Evolutionary conservation across 2,888 invertebrate genomes (phyloP), one percentile per base, ranked within the genome.

Genomic region (Acronicta psi): DNA sequence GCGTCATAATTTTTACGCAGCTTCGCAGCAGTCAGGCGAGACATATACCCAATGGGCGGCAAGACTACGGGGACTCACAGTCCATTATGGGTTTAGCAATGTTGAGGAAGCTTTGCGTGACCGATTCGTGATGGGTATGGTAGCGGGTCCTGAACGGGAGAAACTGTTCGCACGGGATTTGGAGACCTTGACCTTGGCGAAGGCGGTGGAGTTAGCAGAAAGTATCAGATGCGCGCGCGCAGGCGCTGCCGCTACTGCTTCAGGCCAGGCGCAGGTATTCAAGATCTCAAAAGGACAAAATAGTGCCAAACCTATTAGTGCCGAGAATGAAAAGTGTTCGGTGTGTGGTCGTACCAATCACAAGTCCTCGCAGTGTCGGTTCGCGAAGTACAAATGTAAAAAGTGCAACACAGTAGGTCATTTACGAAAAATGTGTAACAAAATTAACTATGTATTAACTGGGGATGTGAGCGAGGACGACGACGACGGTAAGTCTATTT

Each of bases 391-490:
- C 1, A 34, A n/a, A 5, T 34, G 34, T 34, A 34, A 13, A 13
- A 34, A 34, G 13, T 34, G 34, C 34, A 34, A 34, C 13, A 13
- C 34, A 13, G 13, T 13, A 4, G 50, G 50, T 0, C 29, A 50
- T 31, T 31, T 50, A 9, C 31, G 41, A 0, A 43, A 2, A n/a
- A 43, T 52, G 23, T 23, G 23, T 7, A 23, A 23, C 1, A 23
- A 23, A 23, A 23, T 23, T 7, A 23, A 23, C 7, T 37, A 36
- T n/a, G 17, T 43, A 23, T 17, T 14, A 7, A 11, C 34, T 1
- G 36, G 36, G 11, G 34, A 36, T 43, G 51, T 43, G 51, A 43
- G 42, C 17, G 51, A 23, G 23, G 42, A 34, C 31, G 51, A 51
- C 13, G 51, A 41, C 2, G 40, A 16, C 23, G 20, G 20, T 18